Conservation (phyloP, 2,113 vertebrate genomes). For the Nansenia antarctica region DNA sequence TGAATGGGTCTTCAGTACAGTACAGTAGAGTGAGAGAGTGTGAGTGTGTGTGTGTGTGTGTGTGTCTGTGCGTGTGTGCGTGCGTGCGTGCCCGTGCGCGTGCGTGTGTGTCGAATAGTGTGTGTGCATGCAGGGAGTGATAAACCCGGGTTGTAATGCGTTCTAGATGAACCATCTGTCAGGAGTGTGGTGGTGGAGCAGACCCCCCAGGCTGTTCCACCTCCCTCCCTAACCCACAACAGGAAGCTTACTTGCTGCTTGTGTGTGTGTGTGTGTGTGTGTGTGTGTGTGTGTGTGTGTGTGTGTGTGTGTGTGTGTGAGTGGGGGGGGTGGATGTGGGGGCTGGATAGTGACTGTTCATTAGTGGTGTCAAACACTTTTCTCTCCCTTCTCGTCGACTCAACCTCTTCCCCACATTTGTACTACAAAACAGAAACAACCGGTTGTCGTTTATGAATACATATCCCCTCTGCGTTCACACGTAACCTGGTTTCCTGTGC, state of each 20-base stretch:
- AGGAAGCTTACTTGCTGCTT: too few relatives aligned
- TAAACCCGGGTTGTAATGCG: constrained; percentile 55
- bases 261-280: too few relatives aligned
- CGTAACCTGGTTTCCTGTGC: too few relatives aligned
- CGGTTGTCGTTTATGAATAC: too few relatives aligned
- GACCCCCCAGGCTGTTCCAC: too few relatives aligned
- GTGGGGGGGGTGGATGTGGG: too few relatives aligned
- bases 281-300: too few relatives aligned
- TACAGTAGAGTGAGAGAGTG: too few relatives aligned
- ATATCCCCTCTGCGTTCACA: neutral
- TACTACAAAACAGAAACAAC: neutral
- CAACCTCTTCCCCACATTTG: neutral
- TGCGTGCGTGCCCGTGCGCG: constrained; percentile 36
- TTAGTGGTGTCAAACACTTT: too few relatives aligned
- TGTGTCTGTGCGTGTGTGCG: constrained; percentile 47
- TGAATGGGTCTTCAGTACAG: too few relatives aligned
- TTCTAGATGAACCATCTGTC: constrained; percentile 69
- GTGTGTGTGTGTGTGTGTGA: too few relatives aligned
- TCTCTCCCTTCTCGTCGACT: neutral
- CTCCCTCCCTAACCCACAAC: too few relatives aligned
- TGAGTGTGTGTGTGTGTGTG: constrained; percentile 24
- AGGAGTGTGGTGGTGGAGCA: constrained; percentile 21
- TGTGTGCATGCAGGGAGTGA: constrained; percentile 52
- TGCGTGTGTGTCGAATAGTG: constrained; percentile 48
- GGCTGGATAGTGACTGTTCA: neutral